Conservation (phyloP, 1,140 invertebrate species). For the Wasmannia auropunctata region DNA sequence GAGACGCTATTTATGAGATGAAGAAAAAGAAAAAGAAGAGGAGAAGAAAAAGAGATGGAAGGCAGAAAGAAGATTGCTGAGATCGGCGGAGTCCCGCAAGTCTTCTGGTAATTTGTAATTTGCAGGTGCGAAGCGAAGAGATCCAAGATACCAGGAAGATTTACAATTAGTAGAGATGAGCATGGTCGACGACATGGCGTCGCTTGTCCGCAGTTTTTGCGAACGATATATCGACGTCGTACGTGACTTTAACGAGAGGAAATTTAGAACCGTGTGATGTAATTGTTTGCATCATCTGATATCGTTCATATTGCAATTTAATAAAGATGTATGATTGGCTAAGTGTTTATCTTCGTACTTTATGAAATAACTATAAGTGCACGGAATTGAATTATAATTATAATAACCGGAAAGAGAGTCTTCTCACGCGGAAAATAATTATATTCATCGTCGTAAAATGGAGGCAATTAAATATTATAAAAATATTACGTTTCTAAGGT, state of each 20-base stretch:
- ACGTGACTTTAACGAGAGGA: conserved; percentile 71
- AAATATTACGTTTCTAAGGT: neutral
- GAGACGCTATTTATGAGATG: neutral
- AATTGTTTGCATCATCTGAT: conserved; percentile 41
- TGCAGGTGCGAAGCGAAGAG: conserved; percentile 82
- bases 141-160: conserved; percentile 81
- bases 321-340: conserved; percentile 15
- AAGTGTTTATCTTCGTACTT: neutral
- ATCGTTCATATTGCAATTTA: neutral
- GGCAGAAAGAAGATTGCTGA: conserved; percentile 43
- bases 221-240: conserved; percentile 69
- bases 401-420: neutral
- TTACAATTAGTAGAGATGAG: conserved; percentile 78
- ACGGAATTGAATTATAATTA: conserved; percentile 24
- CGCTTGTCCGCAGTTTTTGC: conserved; percentile 69
- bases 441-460: too few species aligned
- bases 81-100: conserved; percentile 75
- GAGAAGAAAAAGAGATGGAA: conserved; percentile 40
- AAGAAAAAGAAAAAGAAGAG: conserved; percentile 49
- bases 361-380: neutral
- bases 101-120: conserved; percentile 82
- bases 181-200: conserved; percentile 63
- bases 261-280: conserved; percentile 59
- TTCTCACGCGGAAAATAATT: neutral
- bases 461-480: neutral